Evolutionary conservation across 2,113 vertebrate species (phyloP).

Genomic region (Alligator mississippiensis): DNA sequence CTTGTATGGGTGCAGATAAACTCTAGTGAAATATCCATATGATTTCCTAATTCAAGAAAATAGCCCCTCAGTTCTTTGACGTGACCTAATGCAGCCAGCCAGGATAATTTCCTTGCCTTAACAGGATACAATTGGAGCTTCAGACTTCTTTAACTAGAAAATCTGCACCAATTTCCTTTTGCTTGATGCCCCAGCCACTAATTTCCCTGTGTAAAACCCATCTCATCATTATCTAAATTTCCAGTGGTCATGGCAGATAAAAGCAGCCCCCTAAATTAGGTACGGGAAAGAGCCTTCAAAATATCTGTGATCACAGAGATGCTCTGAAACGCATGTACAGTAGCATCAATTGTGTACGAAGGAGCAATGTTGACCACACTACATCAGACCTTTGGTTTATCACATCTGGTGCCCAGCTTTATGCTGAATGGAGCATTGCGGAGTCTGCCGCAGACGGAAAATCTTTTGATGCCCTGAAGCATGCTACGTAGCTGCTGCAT

Average conservation of each 20-base stretch:
- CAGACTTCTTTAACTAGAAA: neutral
- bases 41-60: neutral
- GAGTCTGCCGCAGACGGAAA: neutral
- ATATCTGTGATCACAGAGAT: rapidly evolving
- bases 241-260: neutral
- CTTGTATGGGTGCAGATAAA: neutral
- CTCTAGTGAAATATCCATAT: constrained; percentile 23
- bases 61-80: neutral
- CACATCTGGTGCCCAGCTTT: neutral
- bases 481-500: rapidly evolving
- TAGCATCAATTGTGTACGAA: neutral
- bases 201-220: neutral
- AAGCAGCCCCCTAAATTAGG: neutral
- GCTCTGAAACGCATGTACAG: neutral
- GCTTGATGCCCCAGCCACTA: neutral
- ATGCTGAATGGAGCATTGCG: neutral
- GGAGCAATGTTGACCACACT: no score
- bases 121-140: neutral
- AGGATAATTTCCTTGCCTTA: neutral
- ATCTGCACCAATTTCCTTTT: neutral
- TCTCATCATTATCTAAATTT: neutral
- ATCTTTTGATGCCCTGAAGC: neutral
- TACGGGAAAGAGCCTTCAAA: neutral
- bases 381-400: neutral
- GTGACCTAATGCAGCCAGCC: neutral